phyloP scores from a whole-genome alignment of 2,797 vertebrate genomes.

The Spinibarbus caldwelli region DNA sequence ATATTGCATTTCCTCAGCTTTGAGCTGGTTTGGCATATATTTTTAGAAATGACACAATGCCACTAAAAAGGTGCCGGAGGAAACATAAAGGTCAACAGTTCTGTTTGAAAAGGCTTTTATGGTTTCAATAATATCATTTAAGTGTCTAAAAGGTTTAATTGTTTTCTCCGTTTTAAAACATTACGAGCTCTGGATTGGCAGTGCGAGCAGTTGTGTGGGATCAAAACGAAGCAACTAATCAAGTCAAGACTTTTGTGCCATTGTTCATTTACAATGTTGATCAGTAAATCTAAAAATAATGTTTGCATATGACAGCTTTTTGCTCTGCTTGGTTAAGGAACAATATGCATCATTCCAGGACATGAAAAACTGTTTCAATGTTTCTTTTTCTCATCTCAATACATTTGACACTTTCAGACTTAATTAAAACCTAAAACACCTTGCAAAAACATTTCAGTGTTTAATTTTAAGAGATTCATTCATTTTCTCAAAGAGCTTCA shows the following conservation, averaged over 20 bases:
- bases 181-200: constrained; percentile 27
- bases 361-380: background rate
- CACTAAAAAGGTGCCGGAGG: constrained; percentile 26
- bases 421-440: background rate
- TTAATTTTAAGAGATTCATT: constrained; percentile 27
- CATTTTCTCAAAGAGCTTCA: constrained; percentile 31
- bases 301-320: background rate
- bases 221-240: constrained; percentile 6
- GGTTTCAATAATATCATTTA: constrained; percentile 17
- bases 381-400: background rate
- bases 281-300: constrained; percentile 20
- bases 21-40: constrained; percentile 37
- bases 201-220: background rate
- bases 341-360: background rate
- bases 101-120: constrained; percentile 21
- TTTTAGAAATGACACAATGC: constrained; percentile 19
- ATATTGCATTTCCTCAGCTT: constrained; percentile 24
- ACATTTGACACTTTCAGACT: constrained; percentile 14
- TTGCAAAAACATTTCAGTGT: background rate
- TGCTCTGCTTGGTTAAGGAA: background rate
- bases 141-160: constrained; percentile 44
- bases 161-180: constrained; percentile 43
- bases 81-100: constrained; percentile 52
- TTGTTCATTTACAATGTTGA: constrained; percentile 36
- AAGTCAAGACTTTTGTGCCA: constrained; percentile 39